Conservation (phyloP, 1,140 invertebrate species). For the Euborellia annulipes region DNA sequence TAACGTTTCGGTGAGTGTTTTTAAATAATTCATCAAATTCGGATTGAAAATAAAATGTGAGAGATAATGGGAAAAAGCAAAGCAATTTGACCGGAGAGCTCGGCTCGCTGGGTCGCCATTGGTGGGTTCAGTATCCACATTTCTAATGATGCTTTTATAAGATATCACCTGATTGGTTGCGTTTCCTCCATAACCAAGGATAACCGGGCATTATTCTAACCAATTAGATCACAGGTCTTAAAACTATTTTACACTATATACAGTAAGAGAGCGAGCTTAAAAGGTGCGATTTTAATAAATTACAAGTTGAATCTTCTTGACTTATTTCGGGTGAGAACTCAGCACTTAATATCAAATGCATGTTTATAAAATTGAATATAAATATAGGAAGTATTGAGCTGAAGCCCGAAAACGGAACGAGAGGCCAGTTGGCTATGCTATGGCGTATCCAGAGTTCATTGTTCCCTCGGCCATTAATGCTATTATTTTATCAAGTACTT, state of each 20-base stretch:
- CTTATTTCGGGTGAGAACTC: too few relatives aligned
- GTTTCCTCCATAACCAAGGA: slow-evolving; percentile 24
- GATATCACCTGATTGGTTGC: slow-evolving; percentile 45
- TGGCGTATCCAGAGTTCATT: slow-evolving; percentile 27
- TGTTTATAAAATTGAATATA: slow-evolving; percentile 8
- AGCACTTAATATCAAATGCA: slow-evolving; percentile 11
- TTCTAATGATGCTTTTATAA: slow-evolving; percentile 35
- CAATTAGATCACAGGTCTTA: slow-evolving; percentile 28
- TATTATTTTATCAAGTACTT: slow-evolving; percentile 3
- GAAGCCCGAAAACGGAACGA: slow-evolving; percentile 1
- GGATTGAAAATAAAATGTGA: too few relatives aligned
- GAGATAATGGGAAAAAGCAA: slow-evolving; percentile 10
- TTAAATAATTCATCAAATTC: too few relatives aligned
- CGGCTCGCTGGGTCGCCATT: slow-evolving; percentile 30
- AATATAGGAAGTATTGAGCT: slow-evolving; percentile 20
- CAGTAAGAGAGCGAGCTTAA: neutral
- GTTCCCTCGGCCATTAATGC: slow-evolving; percentile 18
- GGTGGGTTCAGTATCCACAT: slow-evolving; percentile 38
- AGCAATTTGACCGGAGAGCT: slow-evolving; percentile 13
- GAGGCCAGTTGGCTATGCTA: slow-evolving; percentile 2
- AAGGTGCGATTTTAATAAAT: slow-evolving; percentile 1
- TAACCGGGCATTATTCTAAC: slow-evolving; percentile 29
- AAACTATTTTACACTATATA: slow-evolving; percentile 21
- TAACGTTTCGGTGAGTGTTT: neutral
- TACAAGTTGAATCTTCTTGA: neutral